Conservation (phyloP, 2,888 invertebrate genomes). For the Tiphia femorata region DNA sequence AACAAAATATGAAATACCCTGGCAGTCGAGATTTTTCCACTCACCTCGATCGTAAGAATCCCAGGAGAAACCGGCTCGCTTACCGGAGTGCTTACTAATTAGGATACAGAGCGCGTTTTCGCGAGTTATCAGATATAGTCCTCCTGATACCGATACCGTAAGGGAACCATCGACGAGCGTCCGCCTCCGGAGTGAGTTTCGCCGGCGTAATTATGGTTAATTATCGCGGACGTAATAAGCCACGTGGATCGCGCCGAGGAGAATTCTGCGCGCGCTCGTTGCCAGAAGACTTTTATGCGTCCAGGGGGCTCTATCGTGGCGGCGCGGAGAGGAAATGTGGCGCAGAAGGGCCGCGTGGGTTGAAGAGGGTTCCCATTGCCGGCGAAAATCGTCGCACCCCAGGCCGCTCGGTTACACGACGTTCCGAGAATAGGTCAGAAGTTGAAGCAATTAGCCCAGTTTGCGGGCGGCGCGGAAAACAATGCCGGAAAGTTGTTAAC, state of each 20-base stretch:
- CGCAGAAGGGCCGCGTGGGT: neutral
- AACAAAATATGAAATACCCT: too few relatives aligned
- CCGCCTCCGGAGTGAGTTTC: conserved; percentile 15
- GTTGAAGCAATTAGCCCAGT: conserved; percentile 62
- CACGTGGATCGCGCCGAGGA: conserved; percentile 31
- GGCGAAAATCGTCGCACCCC: conserved; percentile 34
- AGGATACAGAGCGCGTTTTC: too few relatives aligned
- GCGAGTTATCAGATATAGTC: too few relatives aligned
- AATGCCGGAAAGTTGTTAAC: conserved; percentile 62
- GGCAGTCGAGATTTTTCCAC: too few relatives aligned
- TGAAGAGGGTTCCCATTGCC: neutral
- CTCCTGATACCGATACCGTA: too few relatives aligned
- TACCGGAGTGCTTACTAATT: too few relatives aligned
- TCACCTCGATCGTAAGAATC: too few relatives aligned
- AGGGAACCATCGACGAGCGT: neutral
- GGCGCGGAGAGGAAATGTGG: neutral
- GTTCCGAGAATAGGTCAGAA: conserved; percentile 52
- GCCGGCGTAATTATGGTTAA: conserved; percentile 43
- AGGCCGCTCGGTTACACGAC: conserved; percentile 47
- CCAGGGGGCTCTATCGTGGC: conserved; percentile 6
- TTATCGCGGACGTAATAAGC: conserved; percentile 45
- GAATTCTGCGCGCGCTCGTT: too few relatives aligned
- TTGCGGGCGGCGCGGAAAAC: conserved; percentile 56
- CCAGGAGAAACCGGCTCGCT: too few relatives aligned
- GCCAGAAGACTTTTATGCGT: conserved; percentile 3